phyloP scores from a whole-genome alignment of 2,797 vertebrate genomes.

The Sorex maritimensis region DNA sequence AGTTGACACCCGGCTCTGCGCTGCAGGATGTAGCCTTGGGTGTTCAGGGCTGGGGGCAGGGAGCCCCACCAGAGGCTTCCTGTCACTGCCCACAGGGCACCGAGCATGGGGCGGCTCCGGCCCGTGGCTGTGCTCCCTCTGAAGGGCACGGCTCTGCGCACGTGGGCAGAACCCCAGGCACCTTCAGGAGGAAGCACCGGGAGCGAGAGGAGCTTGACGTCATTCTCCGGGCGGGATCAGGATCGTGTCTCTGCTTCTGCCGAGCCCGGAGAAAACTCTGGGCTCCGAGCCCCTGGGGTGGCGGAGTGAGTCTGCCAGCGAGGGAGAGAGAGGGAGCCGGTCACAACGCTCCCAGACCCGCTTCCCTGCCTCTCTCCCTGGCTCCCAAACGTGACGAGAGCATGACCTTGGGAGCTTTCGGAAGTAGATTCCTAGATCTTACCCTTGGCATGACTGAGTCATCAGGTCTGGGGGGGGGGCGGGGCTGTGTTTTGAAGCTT shows the following conservation, averaged over 20 bases:
- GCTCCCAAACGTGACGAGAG: conserved; percentile 13
- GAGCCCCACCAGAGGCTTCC: conserved; percentile 65
- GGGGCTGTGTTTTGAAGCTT: not conserved
- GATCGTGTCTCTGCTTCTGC: no score
- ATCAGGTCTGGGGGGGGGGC: not conserved
- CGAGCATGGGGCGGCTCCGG: conserved; percentile 26
- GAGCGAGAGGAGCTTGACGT: conserved; percentile 46
- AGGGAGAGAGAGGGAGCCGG: not conserved
- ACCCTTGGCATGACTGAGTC: not conserved
- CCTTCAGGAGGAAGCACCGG: not conserved
- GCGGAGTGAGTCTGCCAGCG: not conserved
- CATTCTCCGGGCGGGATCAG: conserved; percentile 43
- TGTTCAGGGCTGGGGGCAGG: conserved; percentile 52
- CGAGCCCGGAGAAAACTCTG: not conserved
- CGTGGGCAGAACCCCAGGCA: not conserved
- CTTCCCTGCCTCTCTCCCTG: not conserved
- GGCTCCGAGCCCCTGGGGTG: not conserved
- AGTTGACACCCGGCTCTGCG: conserved; percentile 71
- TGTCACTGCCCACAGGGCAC: conserved; percentile 75
- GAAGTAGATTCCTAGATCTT: conserved; percentile 66
- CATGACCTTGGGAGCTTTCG: not conserved
- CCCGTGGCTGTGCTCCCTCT: not conserved
- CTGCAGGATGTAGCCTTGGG: conserved; percentile 83
- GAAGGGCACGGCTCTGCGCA: conserved; percentile 38
- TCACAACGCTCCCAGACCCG: conserved; percentile 60